Conservation (phyloP, 1,140 invertebrate species). For the Neodiprion fabricii region DNA sequence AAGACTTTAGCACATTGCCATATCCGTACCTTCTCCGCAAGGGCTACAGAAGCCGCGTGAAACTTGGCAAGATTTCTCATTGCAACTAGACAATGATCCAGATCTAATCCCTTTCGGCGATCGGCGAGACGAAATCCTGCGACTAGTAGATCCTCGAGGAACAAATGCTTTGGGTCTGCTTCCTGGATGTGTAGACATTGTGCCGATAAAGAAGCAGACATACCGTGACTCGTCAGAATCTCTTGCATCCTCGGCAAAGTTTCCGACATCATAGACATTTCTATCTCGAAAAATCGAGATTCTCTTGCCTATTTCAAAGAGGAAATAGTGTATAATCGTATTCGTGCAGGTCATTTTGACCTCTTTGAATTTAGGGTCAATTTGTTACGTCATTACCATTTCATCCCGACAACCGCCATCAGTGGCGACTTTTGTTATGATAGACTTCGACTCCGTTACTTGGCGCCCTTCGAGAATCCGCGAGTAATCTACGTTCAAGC, state of each 20-base stretch:
- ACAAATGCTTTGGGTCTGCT: slow-evolving; percentile 53
- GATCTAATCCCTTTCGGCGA: slow-evolving; percentile 62
- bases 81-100: slow-evolving; percentile 59
- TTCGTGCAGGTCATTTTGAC: no score
- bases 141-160: slow-evolving; percentile 62
- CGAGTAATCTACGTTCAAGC: slow-evolving; percentile 38
- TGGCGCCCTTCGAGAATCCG: slow-evolving; percentile 19
- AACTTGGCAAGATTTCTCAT: slow-evolving; percentile 64
- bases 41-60: slow-evolving; percentile 64
- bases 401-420: neutral
- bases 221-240: slow-evolving; percentile 5
- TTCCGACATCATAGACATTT: slow-evolving; percentile 14
- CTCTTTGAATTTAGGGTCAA: neutral
- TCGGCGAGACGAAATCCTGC: slow-evolving; percentile 66
- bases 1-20: no score
- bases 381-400: neutral
- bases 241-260: neutral
- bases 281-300: slow-evolving; percentile 15
- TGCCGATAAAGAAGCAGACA: slow-evolving; percentile 31
- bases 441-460: slow-evolving; percentile 36
- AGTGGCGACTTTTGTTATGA: slow-evolving; percentile 49
- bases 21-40: slow-evolving; percentile 58
- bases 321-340: neutral
- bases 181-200: slow-evolving; percentile 44
- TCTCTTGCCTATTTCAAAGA: neutral